These are phyloP conservation scores for Aplocera efformata DNA, from an alignment of 2,888 invertebrate species.

Conservation along the genomic window DNA sequence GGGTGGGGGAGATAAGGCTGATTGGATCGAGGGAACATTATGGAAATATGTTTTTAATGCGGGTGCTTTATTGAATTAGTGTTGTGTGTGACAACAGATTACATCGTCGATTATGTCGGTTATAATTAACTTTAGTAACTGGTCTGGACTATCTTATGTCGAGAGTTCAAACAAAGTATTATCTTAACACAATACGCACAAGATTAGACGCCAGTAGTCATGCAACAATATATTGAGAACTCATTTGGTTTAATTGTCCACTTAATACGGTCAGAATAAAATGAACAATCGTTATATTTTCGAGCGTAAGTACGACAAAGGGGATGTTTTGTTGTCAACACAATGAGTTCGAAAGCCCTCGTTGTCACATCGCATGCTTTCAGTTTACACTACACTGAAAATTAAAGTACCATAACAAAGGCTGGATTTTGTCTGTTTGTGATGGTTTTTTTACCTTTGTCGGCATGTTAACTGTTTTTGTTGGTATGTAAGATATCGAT, in stretches of 20 bases:
- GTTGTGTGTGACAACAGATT: conserved; percentile 62
- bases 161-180: conserved; percentile 5
- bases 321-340: conserved; percentile 49
- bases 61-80: conserved; percentile 77
- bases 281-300: conserved; percentile 47
- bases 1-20: conserved; percentile 74
- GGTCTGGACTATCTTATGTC: background rate
- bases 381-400: conserved; percentile 77
- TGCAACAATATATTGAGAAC: conserved; percentile 24
- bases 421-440: conserved; percentile 59
- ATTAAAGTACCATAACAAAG: conserved; percentile 72
- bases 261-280: conserved; percentile 57
- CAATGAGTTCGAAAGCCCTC: conserved; percentile 55
- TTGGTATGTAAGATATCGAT: conserved; percentile 65
- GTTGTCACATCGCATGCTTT: conserved; percentile 69
- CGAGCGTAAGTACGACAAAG: conserved; percentile 55
- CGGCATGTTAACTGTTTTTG: conserved; percentile 60
- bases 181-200: conserved; percentile 19
- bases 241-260: conserved; percentile 46
- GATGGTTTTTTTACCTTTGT: conserved; percentile 64
- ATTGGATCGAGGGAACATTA: conserved; percentile 72
- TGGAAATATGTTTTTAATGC: conserved; percentile 80
- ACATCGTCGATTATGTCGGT: conserved; percentile 52
- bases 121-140: conserved; percentile 11
- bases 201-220: conserved; percentile 8